Evolutionary conservation across 2,113 vertebrate genomes (phyloP).

Genomic region (Gymnocephalus cernua): DNA sequence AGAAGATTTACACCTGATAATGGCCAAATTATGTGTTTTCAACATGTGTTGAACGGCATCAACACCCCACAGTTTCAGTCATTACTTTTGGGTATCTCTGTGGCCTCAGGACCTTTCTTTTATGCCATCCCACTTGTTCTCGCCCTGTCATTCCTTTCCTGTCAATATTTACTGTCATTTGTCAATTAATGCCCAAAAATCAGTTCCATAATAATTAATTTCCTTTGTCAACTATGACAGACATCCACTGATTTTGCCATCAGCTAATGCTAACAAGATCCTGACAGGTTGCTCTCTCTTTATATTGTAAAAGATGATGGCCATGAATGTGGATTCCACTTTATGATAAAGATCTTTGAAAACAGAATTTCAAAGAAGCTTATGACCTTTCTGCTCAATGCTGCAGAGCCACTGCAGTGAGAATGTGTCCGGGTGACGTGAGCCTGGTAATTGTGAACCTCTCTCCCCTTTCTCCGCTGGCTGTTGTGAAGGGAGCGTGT

Average conservation of each 20-base stretch:
- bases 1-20: not conserved
- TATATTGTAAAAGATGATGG: not conserved
- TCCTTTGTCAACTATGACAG: not conserved
- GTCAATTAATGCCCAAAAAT: slow-evolving; percentile 12
- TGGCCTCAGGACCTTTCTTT: not conserved
- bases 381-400: slow-evolving; percentile 65
- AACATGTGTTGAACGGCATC: not conserved
- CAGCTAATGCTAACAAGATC: not conserved
- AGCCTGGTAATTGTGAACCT: slow-evolving; percentile 70
- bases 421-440: slow-evolving; percentile 56
- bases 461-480: slow-evolving; percentile 55
- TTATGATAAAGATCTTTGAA: slow-evolving; percentile 52
- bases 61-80: not conserved
- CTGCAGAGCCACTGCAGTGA: slow-evolving; percentile 61
- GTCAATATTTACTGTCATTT: slow-evolving; percentile 21
- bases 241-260: slow-evolving; percentile 21
- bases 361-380: slow-evolving; percentile 55
- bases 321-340: slow-evolving; percentile 17
- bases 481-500: slow-evolving; percentile 62
- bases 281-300: slow-evolving; percentile 17
- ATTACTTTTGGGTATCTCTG: not conserved
- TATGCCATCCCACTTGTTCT: not conserved
- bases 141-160: not conserved
- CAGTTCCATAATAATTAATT: not conserved
- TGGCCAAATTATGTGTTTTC: not conserved